These are phyloP conservation scores for Drosophila gunungcola DNA, from an alignment of 1,140 invertebrate genomes.

Conservation along the genomic window DNA sequence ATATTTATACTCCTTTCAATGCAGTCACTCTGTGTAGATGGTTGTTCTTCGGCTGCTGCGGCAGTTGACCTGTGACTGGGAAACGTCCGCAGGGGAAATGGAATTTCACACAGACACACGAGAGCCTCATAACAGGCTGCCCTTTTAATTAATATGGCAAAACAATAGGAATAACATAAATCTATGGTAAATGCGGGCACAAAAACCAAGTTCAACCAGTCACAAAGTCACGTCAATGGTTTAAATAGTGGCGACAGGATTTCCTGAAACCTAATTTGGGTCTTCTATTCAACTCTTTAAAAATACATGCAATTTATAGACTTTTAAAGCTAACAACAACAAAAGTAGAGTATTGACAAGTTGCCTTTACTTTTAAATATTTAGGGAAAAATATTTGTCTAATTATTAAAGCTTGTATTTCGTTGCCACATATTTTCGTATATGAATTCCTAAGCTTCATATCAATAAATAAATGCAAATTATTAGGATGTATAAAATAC, in stretches of 20 bases:
- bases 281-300: no score
- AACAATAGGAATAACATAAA: conserved; percentile 17
- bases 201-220: background rate
- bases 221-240: background rate
- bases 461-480: no score
- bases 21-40: conserved; percentile 12
- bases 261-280: background rate
- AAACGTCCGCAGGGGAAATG: conserved; percentile 8
- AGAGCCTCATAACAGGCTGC: conserved; percentile 13
- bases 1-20: conserved; percentile 62
- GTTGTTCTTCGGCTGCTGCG: conserved; percentile 2
- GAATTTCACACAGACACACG: conserved; percentile 13
- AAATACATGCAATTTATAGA: background rate
- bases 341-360: no score
- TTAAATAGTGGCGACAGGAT: background rate
- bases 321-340: no score
- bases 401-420: no score
- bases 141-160: conserved; percentile 35
- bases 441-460: no score
- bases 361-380: no score
- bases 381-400: no score
- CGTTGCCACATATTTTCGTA: no score
- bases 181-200: background rate
- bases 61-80: conserved; percentile 5
- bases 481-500: no score